These are phyloP conservation scores for Brotula barbata DNA, from an alignment of 2,797 vertebrate species.

Conservation along the genomic window DNA sequence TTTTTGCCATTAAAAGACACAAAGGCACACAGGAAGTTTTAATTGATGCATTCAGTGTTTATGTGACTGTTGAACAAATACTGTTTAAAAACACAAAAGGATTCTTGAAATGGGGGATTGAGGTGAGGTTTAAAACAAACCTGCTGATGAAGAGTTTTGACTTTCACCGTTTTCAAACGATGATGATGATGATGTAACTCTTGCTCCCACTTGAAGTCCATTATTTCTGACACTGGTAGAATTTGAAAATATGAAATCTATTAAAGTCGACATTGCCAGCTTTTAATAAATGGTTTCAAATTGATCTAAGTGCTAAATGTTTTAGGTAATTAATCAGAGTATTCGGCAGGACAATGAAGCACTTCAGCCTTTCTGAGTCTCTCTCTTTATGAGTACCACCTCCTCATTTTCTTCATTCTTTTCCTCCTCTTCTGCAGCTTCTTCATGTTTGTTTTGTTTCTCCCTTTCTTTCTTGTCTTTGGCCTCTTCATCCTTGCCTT, in stretches of 20 bases:
- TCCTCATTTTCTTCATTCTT: conserved; percentile 31
- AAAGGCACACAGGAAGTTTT: neutral
- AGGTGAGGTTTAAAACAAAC: no score
- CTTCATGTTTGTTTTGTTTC: conserved; percentile 3
- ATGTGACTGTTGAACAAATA: neutral
- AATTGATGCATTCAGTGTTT: neutral
- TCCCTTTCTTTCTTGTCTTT: conserved; percentile 35
- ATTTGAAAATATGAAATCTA: neutral
- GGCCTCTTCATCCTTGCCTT: conserved; percentile 29
- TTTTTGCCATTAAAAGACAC: conserved; percentile 17
- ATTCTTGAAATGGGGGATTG: no score
- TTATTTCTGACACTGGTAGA: neutral
- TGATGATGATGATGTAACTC: no score
- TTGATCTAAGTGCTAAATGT: neutral
- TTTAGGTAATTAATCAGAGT: neutral
- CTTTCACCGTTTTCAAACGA: no score
- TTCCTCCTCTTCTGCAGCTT: conserved; percentile 7
- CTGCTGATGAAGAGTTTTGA: no score
- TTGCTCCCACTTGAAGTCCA: neutral
- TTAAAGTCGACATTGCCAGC: neutral
- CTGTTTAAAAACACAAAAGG: no score
- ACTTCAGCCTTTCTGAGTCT: conserved; percentile 33
- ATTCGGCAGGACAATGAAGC: neutral
- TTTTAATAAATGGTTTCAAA: neutral
- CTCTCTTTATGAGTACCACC: conserved; percentile 39